Conservation (phyloP, 2,113 vertebrate species). For the Zingel zingel region DNA sequence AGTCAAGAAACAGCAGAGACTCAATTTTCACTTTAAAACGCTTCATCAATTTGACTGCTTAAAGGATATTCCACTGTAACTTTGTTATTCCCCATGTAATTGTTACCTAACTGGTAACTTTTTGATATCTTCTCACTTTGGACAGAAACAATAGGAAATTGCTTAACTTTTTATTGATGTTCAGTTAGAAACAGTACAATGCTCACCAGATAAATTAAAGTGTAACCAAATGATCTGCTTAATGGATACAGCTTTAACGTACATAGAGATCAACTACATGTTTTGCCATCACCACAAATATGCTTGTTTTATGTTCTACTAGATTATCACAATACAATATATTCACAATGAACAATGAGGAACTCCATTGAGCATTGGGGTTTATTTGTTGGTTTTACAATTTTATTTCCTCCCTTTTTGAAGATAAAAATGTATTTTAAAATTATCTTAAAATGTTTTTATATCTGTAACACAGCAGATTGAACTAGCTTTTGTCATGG, state of each 20-base stretch:
- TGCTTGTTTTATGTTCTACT: neutral
- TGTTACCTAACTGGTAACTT: neutral
- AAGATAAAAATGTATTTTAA: neutral
- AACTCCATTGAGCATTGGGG: neutral
- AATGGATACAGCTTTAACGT: conserved; percentile 2
- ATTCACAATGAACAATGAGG: neutral
- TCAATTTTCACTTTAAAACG: too few relatives aligned
- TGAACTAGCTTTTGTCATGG: neutral
- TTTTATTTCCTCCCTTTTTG: neutral
- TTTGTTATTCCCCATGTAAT: neutral
- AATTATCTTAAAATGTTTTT: neutral
- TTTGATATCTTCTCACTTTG: neutral
- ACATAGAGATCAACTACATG: neutral
- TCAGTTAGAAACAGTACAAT: neutral
- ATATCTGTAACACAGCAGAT: neutral
- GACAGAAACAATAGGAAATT: neutral
- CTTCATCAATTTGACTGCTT: too few relatives aligned
- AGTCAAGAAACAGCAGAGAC: too few relatives aligned
- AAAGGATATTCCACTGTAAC: neutral
- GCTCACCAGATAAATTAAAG: neutral
- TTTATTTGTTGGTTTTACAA: neutral
- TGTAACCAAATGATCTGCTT: neutral
- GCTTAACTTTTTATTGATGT: neutral
- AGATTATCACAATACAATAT: neutral
- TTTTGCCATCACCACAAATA: neutral